Conservation (phyloP, 2,888 invertebrate species). For the Drosophila neutralis region DNA sequence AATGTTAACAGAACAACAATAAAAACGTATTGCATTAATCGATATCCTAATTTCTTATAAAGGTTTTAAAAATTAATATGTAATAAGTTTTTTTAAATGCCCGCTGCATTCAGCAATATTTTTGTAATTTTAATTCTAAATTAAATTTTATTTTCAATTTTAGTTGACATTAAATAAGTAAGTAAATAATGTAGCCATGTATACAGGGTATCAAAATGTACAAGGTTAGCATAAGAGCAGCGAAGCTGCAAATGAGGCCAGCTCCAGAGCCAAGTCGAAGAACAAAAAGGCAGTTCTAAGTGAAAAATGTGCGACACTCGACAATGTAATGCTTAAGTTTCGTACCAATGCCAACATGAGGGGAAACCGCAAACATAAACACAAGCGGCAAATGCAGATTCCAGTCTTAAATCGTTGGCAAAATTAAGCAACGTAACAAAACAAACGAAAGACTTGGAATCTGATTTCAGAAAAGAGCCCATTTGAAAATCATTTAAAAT, state of each 20-base stretch:
- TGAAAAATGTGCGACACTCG: constrained; percentile 40
- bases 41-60: neutral
- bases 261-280: constrained; percentile 11
- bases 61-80: neutral
- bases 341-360: constrained; percentile 11
- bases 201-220: constrained; percentile 38
- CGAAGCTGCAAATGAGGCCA: constrained; percentile 65
- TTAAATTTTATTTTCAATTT: neutral
- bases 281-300: constrained; percentile 27
- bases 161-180: neutral
- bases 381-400: constrained; percentile 36
- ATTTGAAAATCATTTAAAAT: neutral
- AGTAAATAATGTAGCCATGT: neutral
- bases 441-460: neutral
- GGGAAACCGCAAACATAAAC: constrained; percentile 4
- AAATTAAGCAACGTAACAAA: constrained; percentile 20
- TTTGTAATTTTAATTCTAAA: neutral
- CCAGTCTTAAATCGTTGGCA: constrained; percentile 41
- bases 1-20: neutral
- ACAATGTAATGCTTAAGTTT: constrained; percentile 68
- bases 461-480: neutral
- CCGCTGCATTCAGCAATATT: neutral
- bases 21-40: neutral
- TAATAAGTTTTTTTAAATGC: neutral
- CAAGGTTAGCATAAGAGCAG: constrained; percentile 62